phyloP scores from a whole-genome alignment of 1,140 invertebrate species.

The Pseudoatta argentina region DNA sequence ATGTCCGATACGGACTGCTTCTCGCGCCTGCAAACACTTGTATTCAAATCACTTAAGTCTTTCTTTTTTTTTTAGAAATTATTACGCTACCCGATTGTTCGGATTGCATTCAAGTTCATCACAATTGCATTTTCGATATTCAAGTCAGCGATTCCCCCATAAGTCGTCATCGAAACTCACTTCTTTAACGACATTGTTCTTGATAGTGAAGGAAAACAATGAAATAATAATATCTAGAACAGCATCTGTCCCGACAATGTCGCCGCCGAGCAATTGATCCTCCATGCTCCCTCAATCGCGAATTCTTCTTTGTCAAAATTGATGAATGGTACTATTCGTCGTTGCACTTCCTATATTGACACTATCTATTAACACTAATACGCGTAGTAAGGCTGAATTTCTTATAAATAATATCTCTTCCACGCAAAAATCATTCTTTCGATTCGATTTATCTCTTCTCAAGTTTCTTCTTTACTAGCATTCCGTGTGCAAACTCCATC shows the following conservation, averaged over 20 bases:
- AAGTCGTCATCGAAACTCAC: background rate
- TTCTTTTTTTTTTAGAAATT: conserved; percentile 60
- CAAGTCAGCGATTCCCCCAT: background rate
- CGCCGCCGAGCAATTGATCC: background rate
- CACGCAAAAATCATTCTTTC: background rate
- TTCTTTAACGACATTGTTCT: background rate
- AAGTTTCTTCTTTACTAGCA: background rate
- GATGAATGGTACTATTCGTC: background rate
- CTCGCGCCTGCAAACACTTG: background rate
- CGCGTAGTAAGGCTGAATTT: background rate
- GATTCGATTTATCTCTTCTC: conserved; percentile 7
- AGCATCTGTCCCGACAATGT: conserved; percentile 5
- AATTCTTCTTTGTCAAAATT: background rate
- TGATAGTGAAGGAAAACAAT: background rate
- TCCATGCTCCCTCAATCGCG: background rate
- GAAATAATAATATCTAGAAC: background rate
- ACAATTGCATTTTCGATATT: conserved; percentile 31
- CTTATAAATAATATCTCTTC: background rate
- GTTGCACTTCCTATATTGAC: background rate
- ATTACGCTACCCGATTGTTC: conserved; percentile 30
- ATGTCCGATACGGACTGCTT: conserved; percentile 8
- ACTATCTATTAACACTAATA: background rate
- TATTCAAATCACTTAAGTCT: conserved; percentile 61
- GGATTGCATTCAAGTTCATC: conserved; percentile 43
- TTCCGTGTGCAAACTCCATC: background rate